Evolutionary conservation across 2,113 vertebrate genomes (phyloP), one percentile per base, ranked within the genome.

Genomic region (Tychaedon coryphoeus): DNA sequence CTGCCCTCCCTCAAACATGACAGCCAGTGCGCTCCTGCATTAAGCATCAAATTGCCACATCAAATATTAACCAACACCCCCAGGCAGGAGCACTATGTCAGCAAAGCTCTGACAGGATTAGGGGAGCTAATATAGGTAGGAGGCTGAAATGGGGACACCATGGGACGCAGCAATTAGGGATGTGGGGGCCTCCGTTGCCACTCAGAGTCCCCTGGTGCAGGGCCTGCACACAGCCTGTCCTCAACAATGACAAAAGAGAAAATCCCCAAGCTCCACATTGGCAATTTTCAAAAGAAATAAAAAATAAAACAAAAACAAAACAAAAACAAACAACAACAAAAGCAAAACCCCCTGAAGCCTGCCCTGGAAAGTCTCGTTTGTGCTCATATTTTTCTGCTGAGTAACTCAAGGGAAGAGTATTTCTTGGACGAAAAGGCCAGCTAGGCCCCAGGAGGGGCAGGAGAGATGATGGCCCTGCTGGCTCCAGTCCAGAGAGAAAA

Each of bases 141-240:
- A 70, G 29, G 40, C 13, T 19, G 64, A 29, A 25, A 64, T 1
- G 2, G 42, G 33, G 78, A 86, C 1, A 28, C 17, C 20, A 9
- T 0, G 0, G 38, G 19, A n/a, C 66, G 36, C 3, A 12, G 26
- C 25, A 38, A 9, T 2, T 3, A 36, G 45, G 50, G 19, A 38
- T 19, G 4, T 0, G 8, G 14, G 22, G 12, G 9, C 16, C 24
- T 65, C 45, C 0, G 0, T 3, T 7, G 0, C 31, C 1, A 10
- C 17, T 33, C 24, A 38, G 45, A 26, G 36, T 29, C 5, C 71
- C 29, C 29, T 69, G 19, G 42, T 22, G 38, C 20, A 22, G 42
- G 51, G 28, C 50, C 6, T 0, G 1, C 64, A 20, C 0, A 0
- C 48, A 43, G 47, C 42, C 40, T 57, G 19, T 51, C 43, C 31